Base-by-base conservation (phyloP, 1,140 invertebrate genomes). In the Drosophila burlai region DNA sequence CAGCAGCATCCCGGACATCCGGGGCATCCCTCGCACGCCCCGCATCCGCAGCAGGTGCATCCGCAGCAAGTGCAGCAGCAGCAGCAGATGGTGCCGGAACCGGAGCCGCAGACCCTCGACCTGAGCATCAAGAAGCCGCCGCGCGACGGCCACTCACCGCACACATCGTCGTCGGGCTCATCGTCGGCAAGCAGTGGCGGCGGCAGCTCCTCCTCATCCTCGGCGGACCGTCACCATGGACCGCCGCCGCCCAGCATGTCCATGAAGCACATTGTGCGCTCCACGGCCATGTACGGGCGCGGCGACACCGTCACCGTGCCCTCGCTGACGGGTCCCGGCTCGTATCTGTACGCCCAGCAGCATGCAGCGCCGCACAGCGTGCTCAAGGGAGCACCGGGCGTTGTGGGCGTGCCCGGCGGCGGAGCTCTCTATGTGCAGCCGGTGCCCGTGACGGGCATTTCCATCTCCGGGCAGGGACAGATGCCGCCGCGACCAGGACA, bases 81-180 rank as follows among this genome's bases (percentile, higher is more conserved):
- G 93, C 54, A 47, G 26, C 43, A 49, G 15, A 43, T 40, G 26
- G 21, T 59, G 29, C 47, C 46, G 93, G 94, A 64, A 9, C 87
- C 94, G 4, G 95, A 95, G 68, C 94, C 95, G 21, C 95, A 96
- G 59, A 96, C 97, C 0, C 93, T 98, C 0, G 97, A 98, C 90
- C 92, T 98, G 42, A 97, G 96, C 83, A 96, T 97, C 18, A 98
- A 97, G 89, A 96, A 97, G 79, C 95, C 96, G 4, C 92, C 96
- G 21, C 94, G 95, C 18, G 95, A 94, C 24, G 86, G 86, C 0
- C 81, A 91, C 21, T 92, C 94, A 0, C 92, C 93, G 64, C 94
- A 95, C 78, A 94, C 94, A 24, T 24, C 24, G 24, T 24, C 24
- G 26, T 26, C 26, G 9, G n/a, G 43, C 0, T 29, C 64, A n/a